phyloP scores from a whole-genome alignment of 2,113 vertebrate species.

The Gulo gulo region DNA sequence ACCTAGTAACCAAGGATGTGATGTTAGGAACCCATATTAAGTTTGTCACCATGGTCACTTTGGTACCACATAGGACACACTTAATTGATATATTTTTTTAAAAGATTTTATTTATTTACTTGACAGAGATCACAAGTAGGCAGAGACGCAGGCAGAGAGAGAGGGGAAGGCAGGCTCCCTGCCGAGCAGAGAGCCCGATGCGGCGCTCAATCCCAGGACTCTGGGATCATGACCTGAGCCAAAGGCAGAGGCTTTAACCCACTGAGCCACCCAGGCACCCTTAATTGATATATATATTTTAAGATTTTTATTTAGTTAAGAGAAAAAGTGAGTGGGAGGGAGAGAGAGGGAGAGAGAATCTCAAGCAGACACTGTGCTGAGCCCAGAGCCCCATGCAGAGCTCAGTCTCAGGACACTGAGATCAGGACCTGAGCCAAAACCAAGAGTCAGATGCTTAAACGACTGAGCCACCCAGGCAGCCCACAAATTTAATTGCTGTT shows the following conservation, averaged over 20 bases:
- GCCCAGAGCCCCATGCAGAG: not conserved
- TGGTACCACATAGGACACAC: not conserved
- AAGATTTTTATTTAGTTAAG: not conserved
- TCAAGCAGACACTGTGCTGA: not conserved
- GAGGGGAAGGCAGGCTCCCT: no score
- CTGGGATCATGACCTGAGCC: no score
- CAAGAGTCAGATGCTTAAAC: not conserved
- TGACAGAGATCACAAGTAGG: no score
- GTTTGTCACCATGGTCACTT: not conserved
- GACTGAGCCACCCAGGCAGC: not conserved
- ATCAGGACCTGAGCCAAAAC: not conserved
- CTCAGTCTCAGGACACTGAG: not conserved
- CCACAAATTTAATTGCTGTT: not conserved
- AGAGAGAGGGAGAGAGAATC: not conserved
- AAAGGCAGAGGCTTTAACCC: no score
- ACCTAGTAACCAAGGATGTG: not conserved
- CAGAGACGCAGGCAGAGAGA: no score
- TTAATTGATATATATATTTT: not conserved
- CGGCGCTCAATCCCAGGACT: no score
- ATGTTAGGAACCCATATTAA: not conserved
- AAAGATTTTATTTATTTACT: not conserved
- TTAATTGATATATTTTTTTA: not conserved
- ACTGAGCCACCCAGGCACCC: no score
- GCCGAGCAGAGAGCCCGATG: no score
- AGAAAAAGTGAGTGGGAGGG: not conserved